phyloP scores from a whole-genome alignment of 1,140 invertebrate genomes.

The Vollenhovia emeryi region DNA sequence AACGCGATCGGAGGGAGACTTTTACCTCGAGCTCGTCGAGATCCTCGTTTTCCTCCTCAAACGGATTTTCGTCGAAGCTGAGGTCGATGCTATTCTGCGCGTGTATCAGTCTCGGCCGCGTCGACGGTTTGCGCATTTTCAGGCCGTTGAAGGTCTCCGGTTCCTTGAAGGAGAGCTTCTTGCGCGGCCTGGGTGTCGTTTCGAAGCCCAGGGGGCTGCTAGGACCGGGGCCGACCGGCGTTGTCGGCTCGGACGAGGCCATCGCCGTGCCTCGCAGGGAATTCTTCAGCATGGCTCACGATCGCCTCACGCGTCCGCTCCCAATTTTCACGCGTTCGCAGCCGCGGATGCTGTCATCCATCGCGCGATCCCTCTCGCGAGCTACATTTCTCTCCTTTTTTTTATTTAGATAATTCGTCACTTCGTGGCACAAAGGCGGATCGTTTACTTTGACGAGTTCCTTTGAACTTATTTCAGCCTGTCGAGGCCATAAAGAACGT shows the following conservation, averaged over 20 bases:
- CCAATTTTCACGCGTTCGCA: constrained; percentile 23
- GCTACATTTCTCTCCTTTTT: constrained; percentile 20
- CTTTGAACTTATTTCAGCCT: constrained; percentile 52
- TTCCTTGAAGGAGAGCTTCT: constrained; percentile 94
- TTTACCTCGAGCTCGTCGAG: constrained; percentile 83
- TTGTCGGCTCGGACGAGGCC: constrained; percentile 76
- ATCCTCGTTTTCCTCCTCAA: constrained; percentile 81
- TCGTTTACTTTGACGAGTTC: constrained; percentile 18
- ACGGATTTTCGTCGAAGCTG: constrained; percentile 76
- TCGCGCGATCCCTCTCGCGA: neutral
- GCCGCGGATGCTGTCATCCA: constrained; percentile 35
- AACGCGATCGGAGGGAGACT: neutral
- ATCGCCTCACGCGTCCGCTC: neutral
- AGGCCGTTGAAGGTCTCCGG: constrained; percentile 89
- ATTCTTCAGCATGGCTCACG: constrained; percentile 70
- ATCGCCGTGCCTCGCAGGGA: constrained; percentile 57
- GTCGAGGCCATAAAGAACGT: constrained; percentile 9
- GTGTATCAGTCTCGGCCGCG: constrained; percentile 41
- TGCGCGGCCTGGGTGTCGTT: constrained; percentile 89
- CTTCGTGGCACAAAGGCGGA: neutral
- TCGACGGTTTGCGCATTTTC: constrained; percentile 78
- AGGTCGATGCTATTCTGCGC: constrained; percentile 47
- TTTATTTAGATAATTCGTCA: constrained; percentile 45
- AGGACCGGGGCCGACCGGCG: constrained; percentile 74
- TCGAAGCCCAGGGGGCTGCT: constrained; percentile 77